Evolutionary conservation across 2,888 invertebrate genomes (phyloP), one percentile per base, ranked within the genome.

Genomic region (Cheilosia variabilis): DNA sequence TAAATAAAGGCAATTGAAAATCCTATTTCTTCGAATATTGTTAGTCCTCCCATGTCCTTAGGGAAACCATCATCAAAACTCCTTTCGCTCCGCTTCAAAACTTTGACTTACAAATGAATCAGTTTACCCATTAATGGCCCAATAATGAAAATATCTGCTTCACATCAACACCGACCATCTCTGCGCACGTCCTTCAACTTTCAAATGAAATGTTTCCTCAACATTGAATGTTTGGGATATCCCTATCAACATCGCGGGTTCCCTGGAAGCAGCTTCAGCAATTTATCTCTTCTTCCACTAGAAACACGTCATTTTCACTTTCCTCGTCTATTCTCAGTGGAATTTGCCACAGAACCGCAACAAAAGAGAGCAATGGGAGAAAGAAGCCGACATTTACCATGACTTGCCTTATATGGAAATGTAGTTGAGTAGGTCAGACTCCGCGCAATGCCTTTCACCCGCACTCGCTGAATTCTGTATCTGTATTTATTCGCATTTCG

Each of bases 401-500:
- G 34, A 13, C 68, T 68, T 65, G 66, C 76, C 81, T 81, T 81
- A 76, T 86, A 81, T 77, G 86, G 76, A 72, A 86, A 86, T 86
- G 66, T 86, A 81, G 86, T 86, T 86, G 86, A 86, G 76, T 86
- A 86, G 86, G 86, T 86, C 86, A 84, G 72, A 60, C 65, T 3
- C 15, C 10, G 37, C 37, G 4, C 37, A 45, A 24, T 52, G 52
- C 45, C 43, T 43, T 41, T 65, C 55, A 76, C 60, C 80, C 73
- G 58, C 63, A 52, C 58, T 55, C 6, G 22, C 37, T 15, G 10
- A 4, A 5, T 62, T 17, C 1, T 31, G 55, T 45, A 41, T 53
- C 1, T 31, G 55, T 34, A 22, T 53, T 24, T 52, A 45, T 24
- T 73, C 43, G 31, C 17, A 37, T 19, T 68, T 41, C 52, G 81